Evolutionary conservation across 2,113 vertebrate species (phyloP).

Genomic region (Taurulus bubalis): DNA sequence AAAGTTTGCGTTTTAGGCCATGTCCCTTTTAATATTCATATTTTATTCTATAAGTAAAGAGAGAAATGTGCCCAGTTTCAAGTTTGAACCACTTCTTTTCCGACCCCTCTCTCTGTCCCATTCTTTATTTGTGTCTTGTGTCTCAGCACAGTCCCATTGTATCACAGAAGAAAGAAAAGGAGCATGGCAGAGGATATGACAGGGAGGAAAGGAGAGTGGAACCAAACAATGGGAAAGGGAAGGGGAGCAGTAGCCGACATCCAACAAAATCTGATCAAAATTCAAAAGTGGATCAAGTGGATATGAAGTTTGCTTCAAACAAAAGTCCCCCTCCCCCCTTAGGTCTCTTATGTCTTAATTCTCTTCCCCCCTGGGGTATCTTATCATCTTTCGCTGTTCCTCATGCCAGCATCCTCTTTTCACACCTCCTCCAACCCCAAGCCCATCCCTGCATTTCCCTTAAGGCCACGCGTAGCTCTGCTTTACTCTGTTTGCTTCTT

Average conservation of each 20-base stretch:
- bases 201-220: conserved; percentile 35
- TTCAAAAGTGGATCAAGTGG: conserved; percentile 64
- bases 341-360: conserved; percentile 42
- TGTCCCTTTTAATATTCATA: not conserved
- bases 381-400: conserved; percentile 56
- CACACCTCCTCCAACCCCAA: conserved; percentile 54
- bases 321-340: conserved; percentile 39
- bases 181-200: conserved; percentile 40
- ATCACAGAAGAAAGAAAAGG: conserved; percentile 47
- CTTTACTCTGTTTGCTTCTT: conserved; percentile 50
- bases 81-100: conserved; percentile 8
- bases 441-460: conserved; percentile 53
- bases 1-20: not conserved
- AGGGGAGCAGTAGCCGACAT: conserved; percentile 55
- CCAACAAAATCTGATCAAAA: conserved; percentile 72
- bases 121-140: conserved; percentile 8
- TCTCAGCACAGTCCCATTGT: conserved; percentile 39
- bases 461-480: conserved; percentile 48
- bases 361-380: conserved; percentile 46
- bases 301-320: conserved; percentile 74
- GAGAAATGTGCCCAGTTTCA: not conserved
- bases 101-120: not conserved
- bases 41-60: not conserved
- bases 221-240: conserved; percentile 33
- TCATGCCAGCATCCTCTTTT: conserved; percentile 55